Percentiles rank a stretch among this genome's conserved stretches.
Evolutionary conservation across 64 coral and sea anemone genomes (phyloP).

Genomic region (Dendronephthya gigantea): DNA sequence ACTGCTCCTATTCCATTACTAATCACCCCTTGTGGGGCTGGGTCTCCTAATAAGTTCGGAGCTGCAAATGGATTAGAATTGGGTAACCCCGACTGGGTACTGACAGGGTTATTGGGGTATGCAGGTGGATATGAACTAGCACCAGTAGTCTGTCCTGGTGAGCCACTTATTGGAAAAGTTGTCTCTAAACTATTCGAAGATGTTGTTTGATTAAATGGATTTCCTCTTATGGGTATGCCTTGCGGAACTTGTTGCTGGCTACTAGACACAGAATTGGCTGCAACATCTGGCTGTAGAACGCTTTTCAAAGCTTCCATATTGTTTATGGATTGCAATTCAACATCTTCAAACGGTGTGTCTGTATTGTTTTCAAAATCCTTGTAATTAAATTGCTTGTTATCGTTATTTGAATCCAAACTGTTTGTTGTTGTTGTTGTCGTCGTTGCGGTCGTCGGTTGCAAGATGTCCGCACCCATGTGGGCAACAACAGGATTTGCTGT

Average conservation of each 20-base stretch:
- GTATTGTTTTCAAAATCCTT: slow-evolving; percentile 12
- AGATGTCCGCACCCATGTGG: background rate
- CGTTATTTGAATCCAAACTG: background rate
- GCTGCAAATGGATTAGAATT: background rate
- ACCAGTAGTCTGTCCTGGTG: background rate
- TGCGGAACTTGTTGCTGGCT: background rate
- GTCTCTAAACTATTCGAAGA: background rate
- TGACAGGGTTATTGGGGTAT: background rate
- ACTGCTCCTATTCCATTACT: background rate
- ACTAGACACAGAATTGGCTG: background rate
- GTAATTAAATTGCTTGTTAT: background rate
- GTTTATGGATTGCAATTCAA: slow-evolving; percentile 1
- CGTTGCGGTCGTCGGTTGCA: background rate
- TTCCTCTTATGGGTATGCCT: background rate
- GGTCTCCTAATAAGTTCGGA: background rate
- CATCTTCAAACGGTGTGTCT: background rate
- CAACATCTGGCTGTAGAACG: background rate
- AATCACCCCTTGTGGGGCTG: background rate
- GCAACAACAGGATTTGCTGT: background rate
- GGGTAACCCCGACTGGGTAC: background rate
- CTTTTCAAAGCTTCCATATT: slow-evolving; percentile 12
- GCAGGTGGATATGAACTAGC: background rate
- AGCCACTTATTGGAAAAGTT: background rate
- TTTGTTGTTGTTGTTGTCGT: background rate
- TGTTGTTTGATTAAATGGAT: background rate